Percentiles rank a stretch among this genome's conserved stretches.
These are phyloP conservation scores for Philonicus albiceps DNA, from an alignment of 2,888 invertebrate species.

Conservation along the genomic window DNA sequence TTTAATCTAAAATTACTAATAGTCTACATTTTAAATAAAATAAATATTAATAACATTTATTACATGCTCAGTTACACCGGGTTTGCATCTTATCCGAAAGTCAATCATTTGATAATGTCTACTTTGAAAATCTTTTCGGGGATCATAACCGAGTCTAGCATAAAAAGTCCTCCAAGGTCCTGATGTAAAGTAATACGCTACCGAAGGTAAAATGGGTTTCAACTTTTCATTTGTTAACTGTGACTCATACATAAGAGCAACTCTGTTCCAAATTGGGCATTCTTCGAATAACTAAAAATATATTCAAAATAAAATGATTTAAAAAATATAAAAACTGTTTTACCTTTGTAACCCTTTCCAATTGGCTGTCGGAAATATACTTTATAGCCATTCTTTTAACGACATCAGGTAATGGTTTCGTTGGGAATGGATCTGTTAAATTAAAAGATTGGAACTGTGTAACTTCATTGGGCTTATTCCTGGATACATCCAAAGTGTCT, in stretches of 20 bases:
- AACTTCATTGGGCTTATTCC: conserved; percentile 67
- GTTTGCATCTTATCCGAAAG: conserved; percentile 68
- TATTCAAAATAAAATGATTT: not conserved
- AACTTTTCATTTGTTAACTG: conserved; percentile 70
- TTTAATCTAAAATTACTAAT: conserved; percentile 35
- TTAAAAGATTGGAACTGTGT: conserved; percentile 72
- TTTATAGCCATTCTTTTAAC: conserved; percentile 67
- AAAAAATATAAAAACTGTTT: conserved; percentile 48
- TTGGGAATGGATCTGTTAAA: conserved; percentile 70
- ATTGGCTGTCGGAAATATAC: conserved; percentile 64
- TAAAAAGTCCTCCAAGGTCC: conserved; percentile 96
- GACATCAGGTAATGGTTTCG: conserved; percentile 68
- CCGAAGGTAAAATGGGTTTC: conserved; percentile 80
- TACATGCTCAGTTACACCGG: conserved; percentile 59
- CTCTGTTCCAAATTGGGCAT: conserved; percentile 89
- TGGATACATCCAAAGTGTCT: conserved; percentile 65
- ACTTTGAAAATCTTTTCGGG: conserved; percentile 78
- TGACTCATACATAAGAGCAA: conserved; percentile 74
- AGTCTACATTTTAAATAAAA: not conserved
- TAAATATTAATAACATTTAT: conserved; percentile 19
- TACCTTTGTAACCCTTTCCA: conserved; percentile 64
- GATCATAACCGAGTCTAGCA: conserved; percentile 92
- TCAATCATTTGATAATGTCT: conserved; percentile 90
- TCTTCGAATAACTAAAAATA: conserved; percentile 76
- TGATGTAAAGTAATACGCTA: conserved; percentile 84